Percentiles rank a stretch among this genome's conserved stretches.
phyloP scores from a whole-genome alignment of 2,113 vertebrate genomes.

The Mormoops blainvillei region DNA sequence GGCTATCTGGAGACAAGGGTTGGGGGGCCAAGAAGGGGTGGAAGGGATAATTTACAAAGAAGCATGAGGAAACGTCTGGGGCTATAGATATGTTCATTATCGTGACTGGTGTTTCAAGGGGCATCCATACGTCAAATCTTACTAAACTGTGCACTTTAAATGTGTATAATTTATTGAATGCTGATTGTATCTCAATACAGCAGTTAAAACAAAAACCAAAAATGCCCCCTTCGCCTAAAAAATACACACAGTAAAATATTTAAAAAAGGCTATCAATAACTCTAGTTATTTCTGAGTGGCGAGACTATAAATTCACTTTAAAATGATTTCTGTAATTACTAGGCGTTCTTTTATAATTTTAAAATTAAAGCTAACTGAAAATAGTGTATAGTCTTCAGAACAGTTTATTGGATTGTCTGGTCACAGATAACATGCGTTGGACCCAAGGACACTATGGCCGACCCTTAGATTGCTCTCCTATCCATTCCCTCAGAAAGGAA shows the following conservation, averaged over 20 bases:
- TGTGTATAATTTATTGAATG: background rate
- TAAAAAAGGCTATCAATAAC: background rate
- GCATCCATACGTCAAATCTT: background rate
- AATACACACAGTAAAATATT: background rate
- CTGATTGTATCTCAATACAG: background rate
- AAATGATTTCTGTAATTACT: background rate
- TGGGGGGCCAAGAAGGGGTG: background rate
- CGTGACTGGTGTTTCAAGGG: background rate
- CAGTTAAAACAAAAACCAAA: background rate
- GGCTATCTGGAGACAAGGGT: background rate
- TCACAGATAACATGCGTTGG: background rate
- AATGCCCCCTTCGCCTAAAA: background rate
- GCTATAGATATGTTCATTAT: background rate
- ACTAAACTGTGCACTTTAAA: background rate
- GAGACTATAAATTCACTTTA: background rate
- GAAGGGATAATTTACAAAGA: background rate
- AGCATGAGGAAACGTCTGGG: background rate
- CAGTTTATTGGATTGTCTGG: background rate
- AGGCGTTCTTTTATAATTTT: background rate
- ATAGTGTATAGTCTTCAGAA: background rate
- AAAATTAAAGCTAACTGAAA: slow-evolving; percentile 1
- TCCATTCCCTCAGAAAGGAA: background rate
- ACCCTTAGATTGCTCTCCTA: background rate
- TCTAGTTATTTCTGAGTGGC: background rate
- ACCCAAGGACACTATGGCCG: background rate